Evolutionary conservation across 37 sponge, comb jelly and placozoan species (phyloP).

Genomic region (Dysidea cf. avara): DNA sequence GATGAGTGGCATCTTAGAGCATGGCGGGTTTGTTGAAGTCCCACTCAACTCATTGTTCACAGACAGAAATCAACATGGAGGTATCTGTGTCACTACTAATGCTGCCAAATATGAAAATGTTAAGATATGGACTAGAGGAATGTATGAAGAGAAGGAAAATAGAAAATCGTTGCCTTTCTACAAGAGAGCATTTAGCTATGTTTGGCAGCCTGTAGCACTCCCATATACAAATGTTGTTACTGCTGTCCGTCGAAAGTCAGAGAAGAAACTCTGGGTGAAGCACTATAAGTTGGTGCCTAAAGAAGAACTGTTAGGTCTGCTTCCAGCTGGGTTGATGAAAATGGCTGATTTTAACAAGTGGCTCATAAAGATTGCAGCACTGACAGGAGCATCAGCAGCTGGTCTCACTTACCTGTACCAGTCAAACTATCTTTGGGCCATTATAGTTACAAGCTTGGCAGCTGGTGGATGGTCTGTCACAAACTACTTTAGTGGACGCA

Average conservation of each 20-base stretch:
- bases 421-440: constrained; percentile 29
- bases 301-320: constrained; percentile 65
- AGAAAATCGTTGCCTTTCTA: background rate
- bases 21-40: constrained; percentile 77
- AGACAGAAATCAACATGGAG: constrained; percentile 50
- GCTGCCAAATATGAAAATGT: constrained; percentile 53
- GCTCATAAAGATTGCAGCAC: constrained; percentile 50
- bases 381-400: constrained; percentile 16
- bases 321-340: constrained; percentile 81
- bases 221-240: constrained; percentile 75
- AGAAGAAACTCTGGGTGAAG: constrained; percentile 65
- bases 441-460: constrained; percentile 40
- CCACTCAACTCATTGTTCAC: constrained; percentile 51
- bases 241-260: constrained; percentile 57
- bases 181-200: background rate
- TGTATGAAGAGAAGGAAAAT: background rate
- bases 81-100: constrained; percentile 69
- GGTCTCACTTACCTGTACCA: constrained; percentile 27
- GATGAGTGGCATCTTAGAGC: constrained; percentile 52
- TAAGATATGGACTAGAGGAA: constrained; percentile 72
- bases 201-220: background rate
- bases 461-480: constrained; percentile 66
- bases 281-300: constrained; percentile 80
- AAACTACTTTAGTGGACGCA: constrained; percentile 85
- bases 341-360: constrained; percentile 68